Evolutionary conservation across 2,888 invertebrate species (phyloP).

Genomic region (Epsilonema sp.): DNA sequence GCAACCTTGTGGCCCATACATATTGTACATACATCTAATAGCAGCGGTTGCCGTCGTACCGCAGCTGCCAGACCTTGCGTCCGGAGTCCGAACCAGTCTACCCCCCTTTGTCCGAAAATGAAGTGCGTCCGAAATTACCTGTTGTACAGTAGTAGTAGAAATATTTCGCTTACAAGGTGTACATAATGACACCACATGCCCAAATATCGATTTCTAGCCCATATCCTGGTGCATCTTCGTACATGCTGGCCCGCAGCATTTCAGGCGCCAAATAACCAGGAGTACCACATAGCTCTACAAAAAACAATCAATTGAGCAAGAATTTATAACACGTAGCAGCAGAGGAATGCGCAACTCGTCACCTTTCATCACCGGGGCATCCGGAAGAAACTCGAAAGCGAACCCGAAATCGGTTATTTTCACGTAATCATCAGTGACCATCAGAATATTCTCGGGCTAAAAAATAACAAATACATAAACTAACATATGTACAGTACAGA

Average conservation of each 20-base stretch:
- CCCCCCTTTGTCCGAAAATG: too few species aligned
- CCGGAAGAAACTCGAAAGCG: too few species aligned
- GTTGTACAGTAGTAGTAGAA: too few species aligned
- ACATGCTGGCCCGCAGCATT: conserved; percentile 77
- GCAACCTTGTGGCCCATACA: too few species aligned
- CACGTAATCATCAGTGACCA: conserved; percentile 70
- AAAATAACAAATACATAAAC: too few species aligned
- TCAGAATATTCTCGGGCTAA: conserved; percentile 71
- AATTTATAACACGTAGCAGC: not conserved
- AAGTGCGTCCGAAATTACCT: too few species aligned
- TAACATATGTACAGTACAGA: too few species aligned
- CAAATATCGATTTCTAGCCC: conserved; percentile 81
- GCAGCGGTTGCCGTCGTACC: too few species aligned
- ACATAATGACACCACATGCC: conserved; percentile 72
- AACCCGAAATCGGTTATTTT: conserved; percentile 99
- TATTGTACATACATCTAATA: too few species aligned
- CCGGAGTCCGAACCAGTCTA: too few species aligned
- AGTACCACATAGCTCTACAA: conserved; percentile 69
- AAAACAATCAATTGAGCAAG: not conserved
- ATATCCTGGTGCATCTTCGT: conserved; percentile 70
- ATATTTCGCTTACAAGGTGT: conserved; percentile 55
- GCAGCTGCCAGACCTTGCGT: too few species aligned
- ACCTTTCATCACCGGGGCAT: conserved; percentile 43
- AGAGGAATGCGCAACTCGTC: conserved; percentile 44
- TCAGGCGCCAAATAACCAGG: conserved; percentile 90